Evolutionary conservation across 2,113 vertebrate genomes (phyloP).

Genomic region (Megalops atlanticus): DNA sequence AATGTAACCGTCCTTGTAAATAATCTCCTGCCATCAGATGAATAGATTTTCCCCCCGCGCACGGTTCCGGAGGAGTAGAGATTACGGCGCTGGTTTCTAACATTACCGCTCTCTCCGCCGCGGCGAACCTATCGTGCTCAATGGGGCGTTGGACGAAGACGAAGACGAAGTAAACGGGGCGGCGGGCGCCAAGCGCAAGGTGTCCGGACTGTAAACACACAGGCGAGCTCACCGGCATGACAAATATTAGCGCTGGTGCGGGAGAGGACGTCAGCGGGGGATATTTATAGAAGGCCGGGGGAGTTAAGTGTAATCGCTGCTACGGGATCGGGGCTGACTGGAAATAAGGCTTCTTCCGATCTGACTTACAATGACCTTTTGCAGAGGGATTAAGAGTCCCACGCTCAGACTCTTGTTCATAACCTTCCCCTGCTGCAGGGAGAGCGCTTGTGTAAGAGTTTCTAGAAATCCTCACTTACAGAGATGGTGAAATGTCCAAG

Average conservation of each 20-base stretch:
- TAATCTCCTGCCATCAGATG: constrained; percentile 35
- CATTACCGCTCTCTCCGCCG: constrained; percentile 8
- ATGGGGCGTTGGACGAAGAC: constrained; percentile 44
- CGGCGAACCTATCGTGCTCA: constrained; percentile 45
- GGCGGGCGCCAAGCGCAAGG: not conserved
- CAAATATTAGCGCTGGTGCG: constrained; percentile 18
- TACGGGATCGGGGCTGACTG: not conserved
- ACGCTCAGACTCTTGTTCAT: not conserved
- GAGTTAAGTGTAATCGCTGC: not conserved
- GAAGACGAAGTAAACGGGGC: constrained; percentile 38
- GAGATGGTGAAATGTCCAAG: not conserved
- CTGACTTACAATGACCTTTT: constrained; percentile 25
- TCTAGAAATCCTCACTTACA: not conserved
- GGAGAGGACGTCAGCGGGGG: not conserved
- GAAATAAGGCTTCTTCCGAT: constrained; percentile 25
- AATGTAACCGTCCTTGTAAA: constrained; percentile 43
- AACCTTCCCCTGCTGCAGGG: not conserved
- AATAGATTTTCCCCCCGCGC: constrained; percentile 7
- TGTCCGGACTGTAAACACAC: constrained; percentile 47
- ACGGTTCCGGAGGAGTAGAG: constrained; percentile 19
- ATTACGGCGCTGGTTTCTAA: constrained; percentile 35
- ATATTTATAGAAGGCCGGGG: constrained; percentile 7
- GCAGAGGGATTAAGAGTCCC: not conserved
- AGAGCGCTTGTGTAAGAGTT: constrained; percentile 29
- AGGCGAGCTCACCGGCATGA: constrained; percentile 34